Conservation (phyloP, 2,113 vertebrate genomes). For the Psophia crepitans region DNA sequence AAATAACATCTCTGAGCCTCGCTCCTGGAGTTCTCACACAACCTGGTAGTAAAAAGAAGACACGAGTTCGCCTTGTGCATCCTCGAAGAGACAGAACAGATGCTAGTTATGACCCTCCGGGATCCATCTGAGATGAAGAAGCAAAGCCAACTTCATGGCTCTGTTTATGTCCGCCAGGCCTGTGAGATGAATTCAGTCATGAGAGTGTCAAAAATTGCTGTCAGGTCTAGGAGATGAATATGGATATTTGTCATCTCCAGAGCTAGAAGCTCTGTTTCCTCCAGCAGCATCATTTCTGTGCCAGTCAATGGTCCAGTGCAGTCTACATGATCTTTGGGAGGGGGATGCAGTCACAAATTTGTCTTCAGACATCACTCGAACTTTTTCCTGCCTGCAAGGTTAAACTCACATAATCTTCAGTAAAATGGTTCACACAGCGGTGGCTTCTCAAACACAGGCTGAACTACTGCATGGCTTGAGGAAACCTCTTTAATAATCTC, state of each 20-base stretch:
- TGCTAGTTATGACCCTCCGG: not conserved
- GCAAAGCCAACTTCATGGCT: not conserved
- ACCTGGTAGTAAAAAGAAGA: not conserved
- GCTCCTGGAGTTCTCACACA: not conserved
- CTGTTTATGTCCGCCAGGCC: not conserved
- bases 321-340: not conserved
- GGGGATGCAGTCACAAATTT: accelerated
- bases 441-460: not conserved
- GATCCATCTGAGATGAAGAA: not conserved
- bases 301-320: not conserved
- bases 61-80: not conserved
- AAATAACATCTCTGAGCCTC: not conserved
- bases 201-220: not conserved
- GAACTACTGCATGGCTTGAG: not conserved
- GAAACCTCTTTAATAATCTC: not conserved
- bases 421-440: not conserved
- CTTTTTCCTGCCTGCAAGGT: not conserved
- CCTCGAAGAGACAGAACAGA: not conserved
- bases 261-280: not conserved
- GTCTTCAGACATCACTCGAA: not conserved
- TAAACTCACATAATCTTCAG: not conserved
- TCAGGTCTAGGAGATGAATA: not conserved
- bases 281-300: not conserved
- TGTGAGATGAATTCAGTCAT: not conserved
- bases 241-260: not conserved